These are phyloP conservation scores for Archocentrus centrarchus DNA, from an alignment of 2,113 vertebrate genomes.

Conservation along the genomic window DNA sequence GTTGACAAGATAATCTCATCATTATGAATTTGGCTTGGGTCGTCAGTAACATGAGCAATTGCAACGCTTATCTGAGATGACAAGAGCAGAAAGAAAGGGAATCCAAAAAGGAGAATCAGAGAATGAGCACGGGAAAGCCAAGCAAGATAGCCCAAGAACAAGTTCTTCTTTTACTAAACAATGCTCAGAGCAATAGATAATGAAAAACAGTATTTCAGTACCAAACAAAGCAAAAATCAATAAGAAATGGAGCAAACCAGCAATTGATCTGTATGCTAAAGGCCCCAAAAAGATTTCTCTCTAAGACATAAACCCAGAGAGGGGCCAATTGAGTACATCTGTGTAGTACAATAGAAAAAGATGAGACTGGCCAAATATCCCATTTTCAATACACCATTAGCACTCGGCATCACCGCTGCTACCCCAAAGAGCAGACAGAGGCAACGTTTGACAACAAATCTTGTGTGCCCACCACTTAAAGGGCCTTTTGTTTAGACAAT, in stretches of 20 bases:
- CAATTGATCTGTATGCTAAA: slow-evolving; percentile 70
- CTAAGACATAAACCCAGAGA: slow-evolving; percentile 58
- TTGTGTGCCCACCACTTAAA: slow-evolving; percentile 49
- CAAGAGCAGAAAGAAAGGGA: slow-evolving; percentile 59
- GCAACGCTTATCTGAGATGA: slow-evolving; percentile 76
- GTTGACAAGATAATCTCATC: slow-evolving; percentile 84
- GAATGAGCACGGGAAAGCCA: neutral
- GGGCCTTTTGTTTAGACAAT: slow-evolving; percentile 73
- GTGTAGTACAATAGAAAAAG: slow-evolving; percentile 45
- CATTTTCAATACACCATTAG: slow-evolving; percentile 62
- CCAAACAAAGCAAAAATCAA: slow-evolving; percentile 64
- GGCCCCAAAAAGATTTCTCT: slow-evolving; percentile 57
- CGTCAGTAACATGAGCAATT: slow-evolving; percentile 78
- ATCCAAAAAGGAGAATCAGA: slow-evolving; percentile 14
- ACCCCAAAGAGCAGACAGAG: slow-evolving; percentile 44
- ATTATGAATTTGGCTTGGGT: slow-evolving; percentile 80
- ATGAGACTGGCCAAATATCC: slow-evolving; percentile 44
- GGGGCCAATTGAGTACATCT: slow-evolving; percentile 59
- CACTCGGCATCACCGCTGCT: slow-evolving; percentile 16
- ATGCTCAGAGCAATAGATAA: slow-evolving; percentile 61
- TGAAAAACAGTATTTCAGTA: slow-evolving; percentile 64
- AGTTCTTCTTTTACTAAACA: slow-evolving; percentile 44
- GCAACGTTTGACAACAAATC: slow-evolving; percentile 55
- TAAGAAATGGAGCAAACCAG: slow-evolving; percentile 57
- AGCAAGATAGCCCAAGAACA: neutral